Evolutionary conservation across 1,140 invertebrate genomes (phyloP).

Genomic region (Chelonus insularis): DNA sequence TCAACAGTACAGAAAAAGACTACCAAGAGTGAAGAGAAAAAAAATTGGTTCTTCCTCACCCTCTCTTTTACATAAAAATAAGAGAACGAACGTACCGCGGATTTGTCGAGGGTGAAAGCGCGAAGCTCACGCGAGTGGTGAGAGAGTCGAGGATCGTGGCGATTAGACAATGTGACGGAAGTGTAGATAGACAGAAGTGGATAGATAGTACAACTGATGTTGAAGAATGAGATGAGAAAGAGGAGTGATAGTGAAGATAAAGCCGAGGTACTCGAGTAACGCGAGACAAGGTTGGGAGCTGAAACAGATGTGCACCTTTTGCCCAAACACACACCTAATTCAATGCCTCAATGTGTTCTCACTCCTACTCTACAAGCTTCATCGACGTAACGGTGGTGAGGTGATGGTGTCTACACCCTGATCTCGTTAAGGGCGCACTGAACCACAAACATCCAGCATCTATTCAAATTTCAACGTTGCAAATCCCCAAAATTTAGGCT

Average conservation of each 20-base stretch:
- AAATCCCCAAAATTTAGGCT: background rate
- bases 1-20: background rate
- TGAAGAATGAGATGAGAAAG: slow-evolving; percentile 19
- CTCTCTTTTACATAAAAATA: background rate
- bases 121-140: background rate
- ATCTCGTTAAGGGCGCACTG: slow-evolving; percentile 59
- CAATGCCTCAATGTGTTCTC: background rate
- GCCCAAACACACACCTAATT: slow-evolving; percentile 4
- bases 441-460: slow-evolving; percentile 55
- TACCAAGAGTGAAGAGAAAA: slow-evolving; percentile 7
- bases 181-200: slow-evolving; percentile 25
- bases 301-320: slow-evolving; percentile 49
- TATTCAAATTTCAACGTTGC: slow-evolving; percentile 50
- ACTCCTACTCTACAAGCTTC: background rate
- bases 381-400: background rate
- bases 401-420: slow-evolving; percentile 39
- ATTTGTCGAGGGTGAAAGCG: slow-evolving; percentile 33
- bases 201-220: slow-evolving; percentile 37
- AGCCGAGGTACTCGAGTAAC: slow-evolving; percentile 30
- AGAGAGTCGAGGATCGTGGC: slow-evolving; percentile 9
- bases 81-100: background rate
- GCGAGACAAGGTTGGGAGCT: slow-evolving; percentile 45
- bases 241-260: slow-evolving; percentile 37
- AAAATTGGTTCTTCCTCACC: slow-evolving; percentile 1
- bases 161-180: slow-evolving; percentile 52